Base-by-base conservation (phyloP, 2,888 invertebrate species). In the Plutella xylostella region DNA sequence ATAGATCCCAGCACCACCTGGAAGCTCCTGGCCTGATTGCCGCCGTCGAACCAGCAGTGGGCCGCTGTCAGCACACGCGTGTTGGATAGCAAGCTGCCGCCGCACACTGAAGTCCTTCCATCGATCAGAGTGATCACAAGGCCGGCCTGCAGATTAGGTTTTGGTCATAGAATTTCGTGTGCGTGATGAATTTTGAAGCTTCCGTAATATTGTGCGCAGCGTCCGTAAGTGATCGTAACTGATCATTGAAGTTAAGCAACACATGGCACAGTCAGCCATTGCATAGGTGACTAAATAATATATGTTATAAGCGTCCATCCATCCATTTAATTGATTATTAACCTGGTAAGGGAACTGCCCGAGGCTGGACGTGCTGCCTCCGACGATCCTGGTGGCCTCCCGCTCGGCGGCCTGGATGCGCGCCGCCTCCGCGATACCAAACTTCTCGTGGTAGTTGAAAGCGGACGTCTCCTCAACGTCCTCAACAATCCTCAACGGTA, bases 311-410 rank as follows among this genome's bases (percentile, higher is more conserved):
- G n/a, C n/a, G n/a, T n/a, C n/a, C n/a, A n/a, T 4, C n/a, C n/a
- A 31, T 4, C 9, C 31, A 33, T 15, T 15, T 11, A 33, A 33
- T 7, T 14, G 33, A 15, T 6, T 5, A 34, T 42, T 50, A 53
- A 73, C 75, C 63, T 74, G 74, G 52, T 72, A 73, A 4, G 75
- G 74, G 15, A 60, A 55, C 22, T 56, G 14, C 2, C 59, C 44
- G 28, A 75, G 66, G 39, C 66, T 54, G 17, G 60, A 51, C 4
- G 55, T 2, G 3, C 51, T 45, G 42, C 73, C 73, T 28, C 71
- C 71, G 4, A 69, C 67, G 31, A 73, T 73, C 49, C 65, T 61
- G 4, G 33, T 34, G 15, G 43, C 47, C 43, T 56, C 49, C 39
- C 64, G 58, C 51, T 70, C 68, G 17, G 51, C 47, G 17, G 48